phyloP scores from a whole-genome alignment of 2,888 invertebrate genomes.

The Hybos culiciformis region DNA sequence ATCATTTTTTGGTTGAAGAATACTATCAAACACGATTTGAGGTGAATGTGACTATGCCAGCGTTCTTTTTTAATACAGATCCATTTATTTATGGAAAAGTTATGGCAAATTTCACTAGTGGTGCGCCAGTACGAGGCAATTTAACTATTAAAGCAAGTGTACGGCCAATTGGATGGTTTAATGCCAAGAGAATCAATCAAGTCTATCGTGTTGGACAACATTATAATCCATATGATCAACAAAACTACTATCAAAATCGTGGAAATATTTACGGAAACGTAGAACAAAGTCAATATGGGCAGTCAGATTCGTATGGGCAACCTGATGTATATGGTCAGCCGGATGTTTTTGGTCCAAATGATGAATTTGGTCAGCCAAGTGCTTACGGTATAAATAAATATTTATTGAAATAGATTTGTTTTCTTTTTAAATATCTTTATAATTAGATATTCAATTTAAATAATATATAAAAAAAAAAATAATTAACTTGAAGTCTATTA shows the following conservation, averaged over 20 bases:
- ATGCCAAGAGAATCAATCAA: constrained; percentile 43
- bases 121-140: constrained; percentile 80
- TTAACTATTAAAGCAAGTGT: constrained; percentile 71
- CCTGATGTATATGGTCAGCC: too few species aligned
- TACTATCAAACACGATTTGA: constrained; percentile 92
- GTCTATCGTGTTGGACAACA: constrained; percentile 35
- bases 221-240: neutral
- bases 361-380: too few species aligned
- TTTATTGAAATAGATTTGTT: too few species aligned
- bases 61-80: constrained; percentile 83
- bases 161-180: constrained; percentile 49
- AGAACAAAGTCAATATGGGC: too few species aligned
- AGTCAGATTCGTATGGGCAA: too few species aligned
- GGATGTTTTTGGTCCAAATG: too few species aligned
- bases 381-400: too few species aligned
- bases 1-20: constrained; percentile 79
- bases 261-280: too few species aligned
- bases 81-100: constrained; percentile 70
- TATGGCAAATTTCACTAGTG: constrained; percentile 92
- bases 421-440: too few species aligned
- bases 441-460: too few species aligned
- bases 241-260: neutral
- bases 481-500: too few species aligned
- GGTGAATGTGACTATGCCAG: constrained; percentile 89
- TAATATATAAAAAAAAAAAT: too few species aligned